phyloP scores from a whole-genome alignment of 1,140 invertebrate genomes.

The Anoplophora glabripennis region DNA sequence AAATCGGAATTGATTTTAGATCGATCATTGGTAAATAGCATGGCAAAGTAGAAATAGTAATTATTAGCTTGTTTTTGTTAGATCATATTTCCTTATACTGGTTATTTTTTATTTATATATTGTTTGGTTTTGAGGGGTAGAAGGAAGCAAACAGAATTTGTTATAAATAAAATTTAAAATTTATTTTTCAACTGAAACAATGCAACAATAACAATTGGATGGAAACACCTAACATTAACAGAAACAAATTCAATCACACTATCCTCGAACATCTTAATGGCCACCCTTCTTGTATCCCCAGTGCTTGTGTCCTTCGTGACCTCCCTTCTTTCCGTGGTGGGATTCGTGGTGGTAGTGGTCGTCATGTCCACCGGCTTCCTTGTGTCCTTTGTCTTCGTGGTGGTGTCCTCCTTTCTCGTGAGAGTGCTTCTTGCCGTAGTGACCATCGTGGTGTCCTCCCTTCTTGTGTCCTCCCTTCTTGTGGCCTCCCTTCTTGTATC shows the following conservation, averaged over 20 bases:
- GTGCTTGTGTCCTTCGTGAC: conserved; percentile 63
- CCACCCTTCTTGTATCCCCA: conserved; percentile 55
- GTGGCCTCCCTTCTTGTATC: conserved; percentile 59
- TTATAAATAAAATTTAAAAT: background rate
- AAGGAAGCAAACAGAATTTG: too few species aligned
- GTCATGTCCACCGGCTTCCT: conserved; percentile 63
- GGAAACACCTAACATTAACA: conserved; percentile 22
- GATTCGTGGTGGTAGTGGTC: conserved; percentile 64
- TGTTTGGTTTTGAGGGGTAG: too few species aligned
- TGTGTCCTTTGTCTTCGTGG: conserved; percentile 63
- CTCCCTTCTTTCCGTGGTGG: conserved; percentile 66
- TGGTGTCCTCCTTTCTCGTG: conserved; percentile 61
- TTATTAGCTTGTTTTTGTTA: too few species aligned
- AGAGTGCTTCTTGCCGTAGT: conserved; percentile 61
- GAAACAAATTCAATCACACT: conserved; percentile 21
- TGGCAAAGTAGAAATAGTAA: too few species aligned
- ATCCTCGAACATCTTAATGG: conserved; percentile 18
- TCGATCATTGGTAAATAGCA: too few species aligned
- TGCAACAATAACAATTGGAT: conserved; percentile 26
- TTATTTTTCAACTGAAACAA: conserved; percentile 22
- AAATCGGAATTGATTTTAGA: too few species aligned
- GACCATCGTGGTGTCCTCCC: conserved; percentile 59
- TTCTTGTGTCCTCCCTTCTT: conserved; percentile 63
- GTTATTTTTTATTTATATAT: too few species aligned
- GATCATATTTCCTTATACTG: too few species aligned